Conservation (phyloP, 2,113 vertebrate genomes). For the Dryoscopus gambensis region DNA sequence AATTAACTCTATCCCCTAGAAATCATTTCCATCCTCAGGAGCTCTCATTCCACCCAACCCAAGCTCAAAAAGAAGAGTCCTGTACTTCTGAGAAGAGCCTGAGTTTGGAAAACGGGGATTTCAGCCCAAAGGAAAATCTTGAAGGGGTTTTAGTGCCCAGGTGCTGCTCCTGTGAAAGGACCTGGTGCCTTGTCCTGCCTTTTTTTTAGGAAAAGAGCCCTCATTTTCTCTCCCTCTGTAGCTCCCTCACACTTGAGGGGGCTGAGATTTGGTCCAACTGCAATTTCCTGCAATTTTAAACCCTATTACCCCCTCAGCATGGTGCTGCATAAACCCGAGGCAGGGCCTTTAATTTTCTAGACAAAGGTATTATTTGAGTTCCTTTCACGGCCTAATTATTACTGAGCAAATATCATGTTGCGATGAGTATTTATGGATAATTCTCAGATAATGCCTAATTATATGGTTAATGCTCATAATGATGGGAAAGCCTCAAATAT, state of each 20-base stretch:
- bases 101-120: background rate
- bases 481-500: constrained; percentile 17
- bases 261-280: background rate
- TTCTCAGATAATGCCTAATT: constrained; percentile 54
- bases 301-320: constrained; percentile 34
- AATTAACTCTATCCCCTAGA: background rate
- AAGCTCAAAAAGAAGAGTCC: background rate
- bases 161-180: background rate
- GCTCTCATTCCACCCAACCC: background rate
- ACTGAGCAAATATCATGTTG: constrained; percentile 48
- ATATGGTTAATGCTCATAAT: constrained; percentile 31
- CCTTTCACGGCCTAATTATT: constrained; percentile 49
- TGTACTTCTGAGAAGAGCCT: background rate
- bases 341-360: constrained; percentile 33
- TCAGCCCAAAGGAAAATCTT: background rate
- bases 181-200: background rate
- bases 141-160: background rate
- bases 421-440: constrained; percentile 47
- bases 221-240: background rate
- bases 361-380: constrained; percentile 48
- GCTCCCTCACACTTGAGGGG: background rate
- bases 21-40: background rate
- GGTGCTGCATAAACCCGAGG: background rate
- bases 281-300: constrained; percentile 26
- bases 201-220: background rate